phyloP scores from a whole-genome alignment of 2,888 invertebrate genomes.

The Prosapia bicincta region DNA sequence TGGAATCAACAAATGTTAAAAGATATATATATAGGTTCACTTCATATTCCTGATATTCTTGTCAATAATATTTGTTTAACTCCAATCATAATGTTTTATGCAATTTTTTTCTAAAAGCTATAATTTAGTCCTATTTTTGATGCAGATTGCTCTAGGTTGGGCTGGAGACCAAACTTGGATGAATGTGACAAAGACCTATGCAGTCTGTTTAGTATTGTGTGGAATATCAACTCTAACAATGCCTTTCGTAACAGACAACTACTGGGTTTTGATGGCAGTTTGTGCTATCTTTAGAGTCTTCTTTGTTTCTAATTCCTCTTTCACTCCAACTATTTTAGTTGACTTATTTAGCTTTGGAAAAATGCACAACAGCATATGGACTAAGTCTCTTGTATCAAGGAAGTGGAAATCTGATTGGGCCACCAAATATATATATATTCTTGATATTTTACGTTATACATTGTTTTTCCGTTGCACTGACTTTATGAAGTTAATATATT shows the following conservation, averaged over 20 bases:
- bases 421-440: too few relatives aligned
- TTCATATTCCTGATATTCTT: too few relatives aligned
- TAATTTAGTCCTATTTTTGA: too few relatives aligned
- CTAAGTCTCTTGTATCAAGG: slow-evolving; percentile 86
- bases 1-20: too few relatives aligned
- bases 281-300: slow-evolving; percentile 77
- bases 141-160: slow-evolving; percentile 76
- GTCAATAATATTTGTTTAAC: too few relatives aligned
- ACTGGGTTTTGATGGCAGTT: slow-evolving; percentile 44
- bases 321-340: slow-evolving; percentile 86
- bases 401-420: slow-evolving; percentile 87
- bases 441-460: too few relatives aligned
- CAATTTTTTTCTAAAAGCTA: too few relatives aligned
- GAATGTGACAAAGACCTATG: slow-evolving; percentile 78
- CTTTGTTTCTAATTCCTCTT: slow-evolving; percentile 88
- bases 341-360: slow-evolving; percentile 84
- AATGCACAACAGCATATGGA: slow-evolving; percentile 91
- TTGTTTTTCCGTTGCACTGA: too few relatives aligned
- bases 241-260: slow-evolving; percentile 50
- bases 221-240: slow-evolving; percentile 62
- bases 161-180: slow-evolving; percentile 83
- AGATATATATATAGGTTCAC: too few relatives aligned
- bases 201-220: slow-evolving; percentile 69
- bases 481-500: too few relatives aligned
- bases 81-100: too few relatives aligned